Conservation (phyloP, 30 jellyfish, hydroid and myxozoan genomes). For the Nemopilema nomurai region DNA sequence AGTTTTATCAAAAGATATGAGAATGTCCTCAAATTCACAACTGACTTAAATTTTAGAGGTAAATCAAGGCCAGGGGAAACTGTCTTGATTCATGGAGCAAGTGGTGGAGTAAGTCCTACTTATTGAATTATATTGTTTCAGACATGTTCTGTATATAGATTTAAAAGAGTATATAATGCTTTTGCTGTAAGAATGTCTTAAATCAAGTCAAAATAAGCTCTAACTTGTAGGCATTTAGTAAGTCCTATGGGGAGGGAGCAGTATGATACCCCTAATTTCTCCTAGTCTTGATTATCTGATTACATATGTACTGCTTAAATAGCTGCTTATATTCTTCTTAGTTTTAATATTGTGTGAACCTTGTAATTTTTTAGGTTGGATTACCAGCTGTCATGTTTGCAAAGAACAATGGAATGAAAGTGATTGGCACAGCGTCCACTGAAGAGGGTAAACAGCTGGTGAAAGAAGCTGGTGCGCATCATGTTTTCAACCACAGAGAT, state of each 20-base stretch:
- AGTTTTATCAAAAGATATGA: too few species aligned
- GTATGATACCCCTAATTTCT: too few species aligned
- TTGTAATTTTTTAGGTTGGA: conserved; percentile 89
- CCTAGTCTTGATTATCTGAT: too few species aligned
- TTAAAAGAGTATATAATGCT: too few species aligned
- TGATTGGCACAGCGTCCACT: conserved; percentile 87
- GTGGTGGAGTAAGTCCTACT: conserved; percentile 95
- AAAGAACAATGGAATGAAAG: conserved; percentile 59
- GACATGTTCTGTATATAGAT: too few species aligned
- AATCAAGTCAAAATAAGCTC: too few species aligned
- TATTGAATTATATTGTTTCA: not conserved
- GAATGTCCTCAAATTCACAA: too few species aligned
- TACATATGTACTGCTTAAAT: too few species aligned
- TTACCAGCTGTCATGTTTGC: conserved; percentile 79
- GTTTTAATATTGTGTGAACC: not conserved
- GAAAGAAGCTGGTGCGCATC: conserved; percentile 60
- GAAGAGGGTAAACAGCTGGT: conserved; percentile 69
- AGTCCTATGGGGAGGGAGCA: too few species aligned
- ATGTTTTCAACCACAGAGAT: conserved; percentile 68
- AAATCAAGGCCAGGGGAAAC: conserved; percentile 68
- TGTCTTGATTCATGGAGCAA: conserved; percentile 89
- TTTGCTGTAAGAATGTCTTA: too few species aligned
- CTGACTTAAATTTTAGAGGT: conserved; percentile 48
- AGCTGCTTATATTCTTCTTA: too few species aligned
- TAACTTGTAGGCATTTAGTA: too few species aligned